Percentiles rank a stretch among this genome's conserved stretches.
Evolutionary conservation across 2,797 vertebrate species (phyloP).

Genomic region (Avahi laniger): DNA sequence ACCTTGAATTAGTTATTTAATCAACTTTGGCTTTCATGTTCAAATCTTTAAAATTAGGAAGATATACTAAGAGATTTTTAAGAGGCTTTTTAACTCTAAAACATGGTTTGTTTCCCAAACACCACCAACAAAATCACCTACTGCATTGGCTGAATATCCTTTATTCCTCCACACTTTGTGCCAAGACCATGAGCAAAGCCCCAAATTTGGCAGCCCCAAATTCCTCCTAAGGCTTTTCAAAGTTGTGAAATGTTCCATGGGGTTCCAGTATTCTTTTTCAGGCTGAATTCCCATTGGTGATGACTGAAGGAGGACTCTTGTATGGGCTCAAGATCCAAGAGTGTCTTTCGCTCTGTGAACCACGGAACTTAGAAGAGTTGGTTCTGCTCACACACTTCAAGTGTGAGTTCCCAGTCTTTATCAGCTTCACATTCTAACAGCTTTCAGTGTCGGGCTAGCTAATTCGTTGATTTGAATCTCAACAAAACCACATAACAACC

Average conservation of each 20-base stretch:
- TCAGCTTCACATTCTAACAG: background rate
- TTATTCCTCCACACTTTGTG: background rate
- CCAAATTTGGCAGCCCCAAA: background rate
- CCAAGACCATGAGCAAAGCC: background rate
- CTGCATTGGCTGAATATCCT: fast-evolving
- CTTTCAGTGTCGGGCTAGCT: background rate
- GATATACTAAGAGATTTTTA: background rate
- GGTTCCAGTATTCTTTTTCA: background rate
- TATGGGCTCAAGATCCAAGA: background rate
- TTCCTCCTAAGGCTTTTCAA: background rate
- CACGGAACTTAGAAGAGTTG: background rate
- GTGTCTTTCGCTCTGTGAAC: background rate
- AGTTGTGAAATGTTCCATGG: background rate
- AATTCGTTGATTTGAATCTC: background rate
- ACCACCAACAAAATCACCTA: background rate
- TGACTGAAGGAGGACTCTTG: background rate
- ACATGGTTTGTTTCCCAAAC: background rate
- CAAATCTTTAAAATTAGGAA: background rate
- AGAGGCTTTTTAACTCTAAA: background rate
- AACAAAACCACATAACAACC: background rate
- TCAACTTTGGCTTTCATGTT: background rate
- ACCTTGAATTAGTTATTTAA: background rate
- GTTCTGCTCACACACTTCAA: background rate
- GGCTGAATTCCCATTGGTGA: background rate
- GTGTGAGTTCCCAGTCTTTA: background rate